Evolutionary conservation across 23 tunicate genomes (phyloP).

Genomic region (Aplidium turbinatum): DNA sequence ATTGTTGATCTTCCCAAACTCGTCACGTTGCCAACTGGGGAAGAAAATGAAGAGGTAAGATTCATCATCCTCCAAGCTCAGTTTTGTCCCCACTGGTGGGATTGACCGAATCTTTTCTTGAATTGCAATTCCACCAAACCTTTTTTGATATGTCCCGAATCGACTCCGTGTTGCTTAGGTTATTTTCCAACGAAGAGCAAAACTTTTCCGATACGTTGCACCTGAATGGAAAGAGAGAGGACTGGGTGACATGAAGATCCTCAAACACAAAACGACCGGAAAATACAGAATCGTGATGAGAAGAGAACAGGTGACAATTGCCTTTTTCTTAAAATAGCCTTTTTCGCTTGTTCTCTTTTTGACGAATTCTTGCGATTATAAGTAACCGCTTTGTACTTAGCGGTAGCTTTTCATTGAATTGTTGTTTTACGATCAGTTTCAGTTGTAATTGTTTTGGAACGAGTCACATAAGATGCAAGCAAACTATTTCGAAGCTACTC

Average conservation of each 20-base stretch:
- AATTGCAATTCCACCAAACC: too few species aligned
- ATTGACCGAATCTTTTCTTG: background rate
- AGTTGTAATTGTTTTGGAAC: too few species aligned
- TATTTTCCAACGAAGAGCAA: constrained; percentile 68
- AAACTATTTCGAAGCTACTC: too few species aligned
- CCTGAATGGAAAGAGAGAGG: constrained; percentile 96
- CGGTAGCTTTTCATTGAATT: too few species aligned
- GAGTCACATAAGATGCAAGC: too few species aligned
- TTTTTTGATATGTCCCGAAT: background rate
- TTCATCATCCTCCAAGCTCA: too few species aligned
- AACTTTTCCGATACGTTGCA: constrained; percentile 62
- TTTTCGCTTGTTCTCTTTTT: too few species aligned
- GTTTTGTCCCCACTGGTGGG: background rate
- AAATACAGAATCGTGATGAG: constrained; percentile 75
- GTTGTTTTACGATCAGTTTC: too few species aligned
- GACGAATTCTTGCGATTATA: too few species aligned
- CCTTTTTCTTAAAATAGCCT: too few species aligned
- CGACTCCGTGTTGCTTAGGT: constrained; percentile 25
- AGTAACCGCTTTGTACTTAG: too few species aligned
- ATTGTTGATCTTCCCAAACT: constrained; percentile 64
- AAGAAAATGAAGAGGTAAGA: constrained; percentile 82
- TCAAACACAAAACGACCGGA: constrained; percentile 50
- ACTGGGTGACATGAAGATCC: constrained; percentile 82
- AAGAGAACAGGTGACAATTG: constrained; percentile 77
- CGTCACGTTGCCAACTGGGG: constrained; percentile 74